Evolutionary conservation across 2,797 vertebrate genomes (phyloP).

Genomic region (Alcedo atthis): DNA sequence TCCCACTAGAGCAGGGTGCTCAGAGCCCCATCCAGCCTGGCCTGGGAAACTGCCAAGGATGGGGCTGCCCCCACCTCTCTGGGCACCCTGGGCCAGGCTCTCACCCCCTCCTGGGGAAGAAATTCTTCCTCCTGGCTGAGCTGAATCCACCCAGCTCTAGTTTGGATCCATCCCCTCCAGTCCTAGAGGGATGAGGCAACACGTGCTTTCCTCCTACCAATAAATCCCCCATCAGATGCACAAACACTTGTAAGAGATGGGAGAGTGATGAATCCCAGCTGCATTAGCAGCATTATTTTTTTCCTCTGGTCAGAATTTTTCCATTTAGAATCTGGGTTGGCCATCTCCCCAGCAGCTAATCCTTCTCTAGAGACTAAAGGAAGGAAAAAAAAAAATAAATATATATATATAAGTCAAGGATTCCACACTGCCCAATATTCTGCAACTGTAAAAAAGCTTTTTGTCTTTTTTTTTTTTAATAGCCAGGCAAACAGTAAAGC

Average conservation of each 20-base stretch:
- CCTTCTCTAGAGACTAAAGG: not conserved
- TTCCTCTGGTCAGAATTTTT: slow-evolving; percentile 24
- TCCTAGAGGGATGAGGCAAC: not conserved
- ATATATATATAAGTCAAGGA: not conserved
- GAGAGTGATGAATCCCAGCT: slow-evolving; percentile 30
- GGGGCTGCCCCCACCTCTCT: too few relatives aligned
- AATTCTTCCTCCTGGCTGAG: too few relatives aligned
- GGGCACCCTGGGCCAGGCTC: too few relatives aligned
- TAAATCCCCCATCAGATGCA: slow-evolving; percentile 1
- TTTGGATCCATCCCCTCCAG: too few relatives aligned
- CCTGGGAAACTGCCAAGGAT: too few relatives aligned
- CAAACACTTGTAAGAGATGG: not conserved
- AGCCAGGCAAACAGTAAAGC: not conserved
- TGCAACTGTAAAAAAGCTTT: not conserved
- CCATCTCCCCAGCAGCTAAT: slow-evolving; percentile 44
- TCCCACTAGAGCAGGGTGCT: too few relatives aligned
- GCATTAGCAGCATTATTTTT: not conserved
- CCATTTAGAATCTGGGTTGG: slow-evolving; percentile 43
- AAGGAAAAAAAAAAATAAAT: not conserved
- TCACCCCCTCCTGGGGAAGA: too few relatives aligned
- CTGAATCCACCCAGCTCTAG: too few relatives aligned
- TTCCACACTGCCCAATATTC: not conserved
- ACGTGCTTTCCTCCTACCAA: not conserved
- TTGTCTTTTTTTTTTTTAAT: not conserved
- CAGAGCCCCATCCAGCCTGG: too few relatives aligned